These are phyloP conservation scores for Parotia lawesii DNA, from an alignment of 2,113 vertebrate species.

Conservation along the genomic window DNA sequence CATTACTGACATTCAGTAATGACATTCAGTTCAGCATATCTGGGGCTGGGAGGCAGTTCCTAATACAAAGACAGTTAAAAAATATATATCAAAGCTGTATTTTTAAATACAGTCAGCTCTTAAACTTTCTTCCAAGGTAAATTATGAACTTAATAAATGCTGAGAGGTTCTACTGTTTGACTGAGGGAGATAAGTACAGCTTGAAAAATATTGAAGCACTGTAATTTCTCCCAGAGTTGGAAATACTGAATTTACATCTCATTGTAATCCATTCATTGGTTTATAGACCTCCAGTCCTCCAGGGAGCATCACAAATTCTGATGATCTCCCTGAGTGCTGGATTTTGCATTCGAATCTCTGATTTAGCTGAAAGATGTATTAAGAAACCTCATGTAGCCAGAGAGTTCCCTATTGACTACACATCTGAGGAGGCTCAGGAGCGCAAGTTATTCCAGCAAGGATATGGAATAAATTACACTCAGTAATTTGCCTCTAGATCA, in stretches of 20 bases:
- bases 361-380: slow-evolving; percentile 63
- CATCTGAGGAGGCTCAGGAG: slow-evolving; percentile 47
- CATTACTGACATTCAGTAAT: not conserved
- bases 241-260: slow-evolving; percentile 27
- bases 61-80: not conserved
- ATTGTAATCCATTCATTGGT: slow-evolving; percentile 62
- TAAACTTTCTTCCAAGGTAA: not conserved
- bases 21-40: not conserved
- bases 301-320: slow-evolving; percentile 50
- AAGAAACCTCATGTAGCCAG: slow-evolving; percentile 51
- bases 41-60: not conserved
- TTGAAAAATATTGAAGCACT: not conserved
- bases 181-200: not conserved
- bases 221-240: slow-evolving; percentile 10
- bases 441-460: slow-evolving; percentile 44
- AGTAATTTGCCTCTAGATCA: slow-evolving; percentile 52
- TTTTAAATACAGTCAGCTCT: not conserved
- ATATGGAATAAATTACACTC: slow-evolving; percentile 37
- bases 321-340: slow-evolving; percentile 40
- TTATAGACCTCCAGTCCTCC: slow-evolving; percentile 45
- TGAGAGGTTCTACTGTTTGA: not conserved
- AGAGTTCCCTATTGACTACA: slow-evolving; percentile 52
- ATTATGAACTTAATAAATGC: not conserved
- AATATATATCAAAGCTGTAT: not conserved
- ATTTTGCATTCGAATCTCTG: slow-evolving; percentile 56